Conservation (phyloP, 2,797 vertebrate genomes). For the Denticeps clupeoides region DNA sequence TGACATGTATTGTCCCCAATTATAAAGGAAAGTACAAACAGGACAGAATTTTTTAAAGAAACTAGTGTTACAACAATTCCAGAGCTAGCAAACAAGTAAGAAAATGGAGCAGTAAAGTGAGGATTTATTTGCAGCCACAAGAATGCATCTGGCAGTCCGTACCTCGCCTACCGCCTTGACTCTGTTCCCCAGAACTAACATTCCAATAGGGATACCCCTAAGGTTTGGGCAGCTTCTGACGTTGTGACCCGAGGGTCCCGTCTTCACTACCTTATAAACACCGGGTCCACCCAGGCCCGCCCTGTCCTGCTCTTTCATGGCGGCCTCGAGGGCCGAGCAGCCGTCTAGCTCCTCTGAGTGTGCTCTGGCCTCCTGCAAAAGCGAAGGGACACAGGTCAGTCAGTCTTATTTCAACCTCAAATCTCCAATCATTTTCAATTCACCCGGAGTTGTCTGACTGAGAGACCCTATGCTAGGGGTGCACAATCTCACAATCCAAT, state of each 20-base stretch:
- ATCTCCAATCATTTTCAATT: not conserved
- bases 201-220: slow-evolving; percentile 99
- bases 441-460: too few relatives aligned
- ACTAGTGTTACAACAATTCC: slow-evolving; percentile 28
- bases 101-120: slow-evolving; percentile 52
- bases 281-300: slow-evolving; percentile 91
- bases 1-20: slow-evolving; percentile 32
- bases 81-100: slow-evolving; percentile 32
- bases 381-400: slow-evolving; percentile 50
- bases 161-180: slow-evolving; percentile 99
- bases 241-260: slow-evolving; percentile 99
- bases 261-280: slow-evolving; percentile 99
- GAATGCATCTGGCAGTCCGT: slow-evolving; percentile 62
- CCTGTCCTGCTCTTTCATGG: slow-evolving; percentile 77
- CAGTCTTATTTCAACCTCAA: slow-evolving; percentile 12
- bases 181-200: slow-evolving; percentile 99
- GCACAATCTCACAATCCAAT: too few relatives aligned
- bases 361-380: slow-evolving; percentile 89
- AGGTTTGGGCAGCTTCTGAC: slow-evolving; percentile 99
- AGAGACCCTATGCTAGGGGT: too few relatives aligned
- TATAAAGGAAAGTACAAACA: slow-evolving; percentile 32
- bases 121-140: slow-evolving; percentile 73
- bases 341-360: slow-evolving; percentile 86
- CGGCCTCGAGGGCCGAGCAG: slow-evolving; percentile 82
- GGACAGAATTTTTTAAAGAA: slow-evolving; percentile 23